Conservation (phyloP, 2,888 invertebrate species). For the Fragum fragum region DNA sequence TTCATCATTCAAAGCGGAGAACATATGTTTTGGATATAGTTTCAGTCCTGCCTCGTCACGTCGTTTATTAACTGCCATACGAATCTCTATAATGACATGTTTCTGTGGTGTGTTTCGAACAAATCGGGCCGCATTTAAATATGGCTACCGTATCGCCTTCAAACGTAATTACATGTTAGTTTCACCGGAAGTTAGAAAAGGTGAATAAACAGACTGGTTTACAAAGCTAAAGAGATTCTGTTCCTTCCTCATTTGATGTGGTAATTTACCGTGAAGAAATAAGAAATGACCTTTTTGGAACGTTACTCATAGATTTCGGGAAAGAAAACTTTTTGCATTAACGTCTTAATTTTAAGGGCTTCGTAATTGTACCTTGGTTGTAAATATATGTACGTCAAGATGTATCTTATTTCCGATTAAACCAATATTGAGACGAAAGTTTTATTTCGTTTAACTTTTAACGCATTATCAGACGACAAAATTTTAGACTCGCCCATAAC, state of each 20-base stretch:
- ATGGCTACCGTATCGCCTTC: constrained; percentile 52
- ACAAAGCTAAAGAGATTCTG: constrained; percentile 1
- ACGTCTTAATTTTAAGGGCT: too few species aligned
- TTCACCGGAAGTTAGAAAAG: constrained; percentile 27
- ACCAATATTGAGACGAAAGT: too few species aligned
- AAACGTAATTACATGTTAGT: constrained; percentile 45
- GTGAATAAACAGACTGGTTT: constrained; percentile 28
- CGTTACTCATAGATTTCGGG: too few species aligned
- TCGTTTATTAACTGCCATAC: constrained; percentile 54
- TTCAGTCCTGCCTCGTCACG: constrained; percentile 40
- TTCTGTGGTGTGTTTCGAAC: constrained; percentile 23
- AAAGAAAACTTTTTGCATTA: too few species aligned
- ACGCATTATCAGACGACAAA: too few species aligned
- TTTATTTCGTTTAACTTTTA: too few species aligned
- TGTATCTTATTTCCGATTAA: too few species aligned
- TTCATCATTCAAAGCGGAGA: constrained; percentile 55
- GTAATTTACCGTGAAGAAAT: too few species aligned
- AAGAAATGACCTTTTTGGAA: too few species aligned
- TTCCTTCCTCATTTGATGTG: not conserved
- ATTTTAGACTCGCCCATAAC: too few species aligned
- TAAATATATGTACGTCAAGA: too few species aligned
- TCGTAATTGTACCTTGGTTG: too few species aligned
- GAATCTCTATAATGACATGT: constrained; percentile 14
- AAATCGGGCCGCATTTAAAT: constrained; percentile 47
- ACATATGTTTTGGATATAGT: constrained; percentile 65